Base-by-base conservation (phyloP, 1,140 invertebrate genomes). In the Campoletis sonorensis region DNA sequence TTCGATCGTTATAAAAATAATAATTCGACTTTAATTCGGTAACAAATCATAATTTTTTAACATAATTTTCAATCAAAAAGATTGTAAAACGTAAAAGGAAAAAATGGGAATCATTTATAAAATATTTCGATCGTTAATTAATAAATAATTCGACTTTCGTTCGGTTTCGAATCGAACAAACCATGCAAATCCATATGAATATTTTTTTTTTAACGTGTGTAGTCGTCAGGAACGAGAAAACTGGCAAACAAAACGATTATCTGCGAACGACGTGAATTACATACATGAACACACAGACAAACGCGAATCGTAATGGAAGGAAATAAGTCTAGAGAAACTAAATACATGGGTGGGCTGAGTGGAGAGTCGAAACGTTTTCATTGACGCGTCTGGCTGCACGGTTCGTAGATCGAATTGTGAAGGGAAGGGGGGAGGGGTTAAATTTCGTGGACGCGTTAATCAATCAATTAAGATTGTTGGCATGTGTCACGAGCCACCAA, bases 391-490 rank as follows among this genome's bases (percentile, higher is more conserved):
- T 21, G 51, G 18, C 51, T 54, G n/a, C n/a, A n/a, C n/a, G 16
- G 51, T 4, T 54, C 51, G 51, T n/a, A n/a, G n/a, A n/a, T n/a
- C n/a, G n/a, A n/a, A n/a, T n/a, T n/a, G n/a, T n/a, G n/a, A n/a
- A n/a, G 3, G 10, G 51, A 21, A 5, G 40, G 5, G 40, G 0
- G 40, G 8, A 10, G 40, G 40, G 40, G 4, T 10, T 45, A 13
- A 45, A 45, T 45, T n/a, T 45, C 68, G 37, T 3, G 72, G 21
- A 27, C 45, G 72, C 21, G 72, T 75, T 75, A 75, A 75, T 75
- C 72, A 75, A 75, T 75, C 72, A 75, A 75, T 75, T 75, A 75
- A 54, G 72, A 49, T 54, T 18, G 21, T 54, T 54, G 72, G 72
- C 72, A 33, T 37, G 49, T 75, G 72, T 10, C 72, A 51, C 72